Percentiles rank a stretch among this genome's conserved stretches.
phyloP scores from a whole-genome alignment of 1,140 invertebrate genomes.

The Bombus ignitus region DNA sequence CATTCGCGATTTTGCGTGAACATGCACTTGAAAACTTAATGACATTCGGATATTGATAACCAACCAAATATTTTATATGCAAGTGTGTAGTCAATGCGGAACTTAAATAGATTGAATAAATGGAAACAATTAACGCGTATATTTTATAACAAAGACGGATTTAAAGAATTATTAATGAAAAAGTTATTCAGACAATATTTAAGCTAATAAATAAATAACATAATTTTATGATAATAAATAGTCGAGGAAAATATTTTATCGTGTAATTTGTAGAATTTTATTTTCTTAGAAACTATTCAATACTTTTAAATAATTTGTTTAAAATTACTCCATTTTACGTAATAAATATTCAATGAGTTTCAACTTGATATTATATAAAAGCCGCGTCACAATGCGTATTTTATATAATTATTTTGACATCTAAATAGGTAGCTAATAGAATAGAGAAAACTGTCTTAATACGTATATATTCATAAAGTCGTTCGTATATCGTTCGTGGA shows the following conservation, averaged over 20 bases:
- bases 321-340: background rate
- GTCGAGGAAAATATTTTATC: background rate
- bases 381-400: background rate
- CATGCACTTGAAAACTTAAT: background rate
- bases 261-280: background rate
- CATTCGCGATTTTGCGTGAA: background rate
- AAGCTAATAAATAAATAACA: background rate
- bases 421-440: background rate
- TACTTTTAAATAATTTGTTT: background rate
- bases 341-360: background rate
- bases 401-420: background rate
- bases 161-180: conserved; percentile 5
- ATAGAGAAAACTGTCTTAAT: background rate
- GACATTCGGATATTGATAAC: background rate
- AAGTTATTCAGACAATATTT: conserved; percentile 19
- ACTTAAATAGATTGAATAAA: background rate
- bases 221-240: conserved; percentile 3
- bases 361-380: background rate
- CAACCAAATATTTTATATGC: conserved; percentile 5
- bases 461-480: background rate
- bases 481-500: background rate
- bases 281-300: background rate
- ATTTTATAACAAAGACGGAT: background rate
- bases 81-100: background rate
- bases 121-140: background rate